Percentiles rank a stretch among this genome's conserved stretches.
phyloP scores from a whole-genome alignment of 2,797 vertebrate species.

The Alosa sapidissima region DNA sequence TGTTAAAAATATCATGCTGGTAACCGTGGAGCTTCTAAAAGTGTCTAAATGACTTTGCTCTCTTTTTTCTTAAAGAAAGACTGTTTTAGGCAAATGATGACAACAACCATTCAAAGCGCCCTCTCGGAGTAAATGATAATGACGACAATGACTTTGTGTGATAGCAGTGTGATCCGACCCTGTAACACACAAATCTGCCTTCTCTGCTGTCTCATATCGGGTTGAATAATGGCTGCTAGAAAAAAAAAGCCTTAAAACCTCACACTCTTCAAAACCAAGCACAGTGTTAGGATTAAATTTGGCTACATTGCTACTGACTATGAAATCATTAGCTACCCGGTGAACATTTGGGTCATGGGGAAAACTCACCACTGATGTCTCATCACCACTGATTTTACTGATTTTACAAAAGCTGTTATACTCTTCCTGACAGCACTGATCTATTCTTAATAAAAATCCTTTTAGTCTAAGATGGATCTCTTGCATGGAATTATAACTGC shows the following conservation, averaged over 20 bases:
- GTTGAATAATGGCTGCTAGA: background rate
- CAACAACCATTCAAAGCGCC: background rate
- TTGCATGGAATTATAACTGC: too few relatives aligned
- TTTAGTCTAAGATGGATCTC: too few relatives aligned
- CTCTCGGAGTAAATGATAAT: background rate
- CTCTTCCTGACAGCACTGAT: background rate
- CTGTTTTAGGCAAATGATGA: background rate
- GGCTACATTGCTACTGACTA: background rate
- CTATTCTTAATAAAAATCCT: background rate
- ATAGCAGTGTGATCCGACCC: background rate
- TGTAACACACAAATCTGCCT: background rate
- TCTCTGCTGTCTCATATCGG: background rate
- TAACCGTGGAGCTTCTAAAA: background rate
- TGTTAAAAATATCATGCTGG: background rate
- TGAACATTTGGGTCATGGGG: background rate
- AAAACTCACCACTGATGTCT: too few relatives aligned
- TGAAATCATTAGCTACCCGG: background rate
- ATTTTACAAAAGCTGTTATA: background rate
- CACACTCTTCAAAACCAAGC: background rate
- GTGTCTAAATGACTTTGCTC: background rate
- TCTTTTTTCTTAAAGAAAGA: background rate
- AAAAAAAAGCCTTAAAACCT: background rate
- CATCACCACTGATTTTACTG: background rate
- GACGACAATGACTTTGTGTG: background rate
- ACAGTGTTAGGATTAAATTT: background rate